These are phyloP conservation scores for Battus philenor DNA, from an alignment of 1,140 invertebrate species.

Conservation along the genomic window DNA sequence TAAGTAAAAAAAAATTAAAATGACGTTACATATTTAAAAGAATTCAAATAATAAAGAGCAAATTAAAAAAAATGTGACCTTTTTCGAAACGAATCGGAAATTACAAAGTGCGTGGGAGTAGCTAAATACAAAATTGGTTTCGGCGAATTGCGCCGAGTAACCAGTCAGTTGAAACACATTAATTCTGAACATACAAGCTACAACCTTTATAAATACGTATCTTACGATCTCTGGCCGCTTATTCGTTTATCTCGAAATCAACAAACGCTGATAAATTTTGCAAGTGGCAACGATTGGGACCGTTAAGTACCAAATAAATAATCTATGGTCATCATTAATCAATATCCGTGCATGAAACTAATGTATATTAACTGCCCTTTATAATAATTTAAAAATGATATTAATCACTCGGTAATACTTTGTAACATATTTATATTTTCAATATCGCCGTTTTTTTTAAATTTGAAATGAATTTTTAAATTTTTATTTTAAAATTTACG, in stretches of 20 bases:
- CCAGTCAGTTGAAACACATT: constrained; percentile 41
- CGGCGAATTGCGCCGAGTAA: constrained; percentile 44
- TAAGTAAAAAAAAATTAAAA: too few species aligned
- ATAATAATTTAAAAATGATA: too few species aligned
- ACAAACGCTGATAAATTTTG: constrained; percentile 2
- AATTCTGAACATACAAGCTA: constrained; percentile 21
- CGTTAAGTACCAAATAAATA: too few species aligned
- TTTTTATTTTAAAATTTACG: background rate
- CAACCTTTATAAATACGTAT: constrained; percentile 8
- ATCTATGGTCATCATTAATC: too few species aligned
- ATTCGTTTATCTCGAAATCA: background rate
- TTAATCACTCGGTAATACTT: too few species aligned
- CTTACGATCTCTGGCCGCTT: constrained; percentile 1
- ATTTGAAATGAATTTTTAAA: too few species aligned
- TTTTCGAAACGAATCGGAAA: constrained; percentile 9
- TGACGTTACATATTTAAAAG: too few species aligned
- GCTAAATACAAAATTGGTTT: constrained; percentile 60
- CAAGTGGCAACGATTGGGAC: background rate
- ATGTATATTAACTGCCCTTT: too few species aligned
- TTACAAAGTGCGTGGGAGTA: constrained; percentile 47
- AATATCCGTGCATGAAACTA: too few species aligned
- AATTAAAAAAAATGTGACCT: constrained; percentile 9
- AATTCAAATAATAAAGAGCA: too few species aligned
- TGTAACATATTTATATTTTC: too few species aligned
- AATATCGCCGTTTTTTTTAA: too few species aligned